Evolutionary conservation across 2,113 vertebrate species (phyloP).

Genomic region (Poeciliopsis occidentalis): DNA sequence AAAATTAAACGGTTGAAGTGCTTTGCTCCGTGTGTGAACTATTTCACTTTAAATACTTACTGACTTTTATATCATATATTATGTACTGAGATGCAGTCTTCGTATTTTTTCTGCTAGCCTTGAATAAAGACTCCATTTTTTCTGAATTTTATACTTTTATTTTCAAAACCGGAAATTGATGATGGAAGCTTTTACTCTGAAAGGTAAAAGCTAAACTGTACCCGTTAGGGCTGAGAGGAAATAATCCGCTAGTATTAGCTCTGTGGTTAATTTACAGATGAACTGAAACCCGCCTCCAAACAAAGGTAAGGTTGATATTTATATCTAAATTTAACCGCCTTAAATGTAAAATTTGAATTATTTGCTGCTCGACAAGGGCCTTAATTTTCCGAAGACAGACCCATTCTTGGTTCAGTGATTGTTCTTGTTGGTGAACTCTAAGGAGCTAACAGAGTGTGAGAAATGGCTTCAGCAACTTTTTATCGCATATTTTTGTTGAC

Average conservation of each 20-base stretch:
- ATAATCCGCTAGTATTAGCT: slow-evolving; percentile 7
- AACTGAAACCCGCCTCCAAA: slow-evolving; percentile 15
- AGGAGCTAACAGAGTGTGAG: slow-evolving; percentile 34
- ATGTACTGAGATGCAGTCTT: background rate
- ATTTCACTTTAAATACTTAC: background rate
- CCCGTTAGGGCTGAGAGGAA: background rate
- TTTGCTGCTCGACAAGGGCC: background rate
- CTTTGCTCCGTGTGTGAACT: background rate
- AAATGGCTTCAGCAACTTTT: slow-evolving; percentile 20
- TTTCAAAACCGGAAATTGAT: slow-evolving; percentile 14
- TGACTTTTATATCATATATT: background rate
- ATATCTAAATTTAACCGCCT: background rate
- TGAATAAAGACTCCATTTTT: background rate
- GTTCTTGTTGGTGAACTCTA: background rate
- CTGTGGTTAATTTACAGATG: slow-evolving; percentile 24
- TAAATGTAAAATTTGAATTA: background rate
- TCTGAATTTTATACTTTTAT: slow-evolving; percentile 2
- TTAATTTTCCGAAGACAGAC: background rate
- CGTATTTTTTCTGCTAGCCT: background rate
- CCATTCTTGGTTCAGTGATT: slow-evolving; percentile 4
- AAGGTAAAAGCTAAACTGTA: slow-evolving; percentile 41
- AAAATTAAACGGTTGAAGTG: background rate
- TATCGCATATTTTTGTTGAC: background rate
- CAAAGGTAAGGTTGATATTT: slow-evolving; percentile 43
- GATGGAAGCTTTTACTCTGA: slow-evolving; percentile 41